Evolutionary conservation across 2,797 vertebrate genomes (phyloP), one percentile per base, ranked within the genome.

Genomic region (Sebastes kiyomatsui): DNA sequence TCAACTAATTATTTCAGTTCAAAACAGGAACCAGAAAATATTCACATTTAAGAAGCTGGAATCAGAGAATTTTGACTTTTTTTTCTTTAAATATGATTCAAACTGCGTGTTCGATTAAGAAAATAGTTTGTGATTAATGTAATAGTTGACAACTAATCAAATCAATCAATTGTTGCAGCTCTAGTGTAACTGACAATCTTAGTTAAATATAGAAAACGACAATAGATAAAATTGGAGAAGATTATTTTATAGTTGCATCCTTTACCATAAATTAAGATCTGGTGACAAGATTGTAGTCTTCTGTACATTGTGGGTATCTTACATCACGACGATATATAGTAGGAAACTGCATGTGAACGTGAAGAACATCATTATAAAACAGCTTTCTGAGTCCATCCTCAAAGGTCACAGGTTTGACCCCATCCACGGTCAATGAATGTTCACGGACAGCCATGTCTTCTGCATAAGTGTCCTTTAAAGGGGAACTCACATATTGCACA

Each of bases 341-440:
- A 18, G 28, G 16, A 67, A 75, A 60, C 25, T 66, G 22, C 16
- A 66, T 35, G 20, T 55, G 11, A 68, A 74, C 49, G 20, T n/a
- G 4, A 62, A 25, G 4, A 65, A 28, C 14, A 27, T 23, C 12
- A 28, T 27, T 11, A 18, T 52, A 22, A 70, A 78, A 67, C 33
- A n/a, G 25, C 23, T 65, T 54, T 72, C 25, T 25, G 42, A 46
- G 18, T 69, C 27, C 14, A 16, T 35, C 73, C 68, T 77, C 22
- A 76, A 72, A 38, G 80, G 78, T 79, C 70, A 62, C 25, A 59
- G 61, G 16, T 77, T 61, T 10, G 35, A 79, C 69, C 82, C 30
- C 59, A 20, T 38, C 13, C 42, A 11, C 23, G 18, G 56, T n/a
- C 42, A 62, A 16, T 54, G 49, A 22, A 61, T n/a, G 25, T 52